Evolutionary conservation across 2,888 invertebrate genomes (phyloP), one percentile per base, ranked within the genome.

Genomic region (Ceriagrion tenellum): DNA sequence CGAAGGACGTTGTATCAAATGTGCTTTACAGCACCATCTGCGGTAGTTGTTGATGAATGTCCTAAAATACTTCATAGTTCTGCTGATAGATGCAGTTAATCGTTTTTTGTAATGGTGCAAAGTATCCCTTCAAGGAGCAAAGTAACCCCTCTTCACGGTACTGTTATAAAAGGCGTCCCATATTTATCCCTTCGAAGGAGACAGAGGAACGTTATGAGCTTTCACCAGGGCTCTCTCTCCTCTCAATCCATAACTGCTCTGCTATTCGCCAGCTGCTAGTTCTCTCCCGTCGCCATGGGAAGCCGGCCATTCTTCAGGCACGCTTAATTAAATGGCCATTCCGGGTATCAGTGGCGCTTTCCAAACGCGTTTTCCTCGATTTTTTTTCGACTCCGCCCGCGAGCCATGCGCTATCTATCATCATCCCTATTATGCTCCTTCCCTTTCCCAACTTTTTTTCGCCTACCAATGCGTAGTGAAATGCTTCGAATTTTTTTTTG

Each of bases 261-360:
- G 8, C n/a, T 69, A 12, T 69, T 69, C n/a, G 10, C 20, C 59
- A 59, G 59, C 59, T 59, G 59, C 10, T 26, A n/a, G 69, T 69
- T 26, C 69, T 26, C 69, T 12, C 4, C 10, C 12, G 10, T 69
- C n/a, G 69, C 26, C 26, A 10, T 69, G 69, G 69, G 69, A 69
- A 69, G 69, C n/a, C 69, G 26, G n/a, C 69, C 69, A 69, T 69
- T 69, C 69, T 26, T 69, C 26, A 20, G 69, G 69, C 69, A n/a
- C n/a, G 69, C 69, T 69, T 69, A 26, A 69, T 69, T 69, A 69
- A 69, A 69, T 26, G 69, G 69, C 69, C 69, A 69, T 69, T 69
- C n/a, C 3, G 69, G 69, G 26, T 8, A 69, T 69, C 69, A n/a
- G 69, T 69, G 26, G 69, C 69, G 69, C 69, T 69, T 69, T 69